These are phyloP conservation scores for Malacoraja senta DNA, from an alignment of 2,797 vertebrate genomes.

Conservation along the genomic window DNA sequence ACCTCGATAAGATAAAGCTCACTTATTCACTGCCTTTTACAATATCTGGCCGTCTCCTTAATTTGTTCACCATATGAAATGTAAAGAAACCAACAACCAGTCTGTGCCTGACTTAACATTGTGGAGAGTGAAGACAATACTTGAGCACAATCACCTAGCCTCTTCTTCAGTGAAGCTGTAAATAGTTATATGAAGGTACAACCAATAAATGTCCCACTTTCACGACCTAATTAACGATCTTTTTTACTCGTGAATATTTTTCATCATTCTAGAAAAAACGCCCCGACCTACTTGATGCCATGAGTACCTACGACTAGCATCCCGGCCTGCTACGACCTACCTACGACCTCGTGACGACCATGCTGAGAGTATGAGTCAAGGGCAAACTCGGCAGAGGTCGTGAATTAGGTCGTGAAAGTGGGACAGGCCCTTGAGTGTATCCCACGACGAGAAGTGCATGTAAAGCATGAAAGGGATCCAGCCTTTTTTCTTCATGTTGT, in stretches of 20 bases:
- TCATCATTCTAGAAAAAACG: no score
- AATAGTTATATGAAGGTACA: neutral
- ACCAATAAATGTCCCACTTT: neutral
- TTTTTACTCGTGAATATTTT: no score
- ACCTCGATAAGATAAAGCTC: neutral
- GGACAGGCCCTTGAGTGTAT: neutral
- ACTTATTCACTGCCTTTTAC: neutral
- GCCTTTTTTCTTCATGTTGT: neutral
- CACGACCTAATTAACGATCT: no score
- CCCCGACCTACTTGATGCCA: no score
- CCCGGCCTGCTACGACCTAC: neutral
- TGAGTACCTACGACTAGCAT: no score
- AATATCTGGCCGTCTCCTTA: neutral
- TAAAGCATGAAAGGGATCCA: neutral
- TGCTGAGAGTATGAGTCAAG: no score
- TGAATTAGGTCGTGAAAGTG: no score
- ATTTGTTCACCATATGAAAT: neutral
- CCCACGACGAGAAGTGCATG: neutral
- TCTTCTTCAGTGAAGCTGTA: neutral
- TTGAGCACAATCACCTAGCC: neutral
- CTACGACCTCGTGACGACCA: no score
- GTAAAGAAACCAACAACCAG: neutral
- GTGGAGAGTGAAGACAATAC: neutral
- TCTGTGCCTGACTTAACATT: neutral
- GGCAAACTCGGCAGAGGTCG: no score